Base-by-base conservation (phyloP, 2,113 vertebrate species). In the Calyptommatus sinebrachiatus region DNA sequence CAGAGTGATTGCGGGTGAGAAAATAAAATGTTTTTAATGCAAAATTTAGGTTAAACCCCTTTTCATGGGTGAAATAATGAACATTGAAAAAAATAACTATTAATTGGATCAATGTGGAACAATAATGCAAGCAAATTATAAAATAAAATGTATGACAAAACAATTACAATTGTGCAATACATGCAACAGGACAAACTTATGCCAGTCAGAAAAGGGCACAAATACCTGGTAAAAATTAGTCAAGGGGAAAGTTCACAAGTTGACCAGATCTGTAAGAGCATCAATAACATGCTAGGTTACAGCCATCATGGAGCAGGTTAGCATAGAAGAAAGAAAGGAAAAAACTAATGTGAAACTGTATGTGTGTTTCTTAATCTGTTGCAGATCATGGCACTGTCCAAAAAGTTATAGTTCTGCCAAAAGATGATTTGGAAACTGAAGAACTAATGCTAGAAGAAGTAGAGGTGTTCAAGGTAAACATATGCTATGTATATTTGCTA, bases 401-500 rank as follows among this genome's bases (percentile, higher is more conserved):
- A 94, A 99, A 99, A 89, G 98, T 99, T 78, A 99, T 99, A 0
- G 98, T 99, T 63, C 92, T 99, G 46, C 98, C 98, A 26, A 96
- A 97, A 92, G 98, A 99, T 12, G 98, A 99, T 92, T 91, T 97
- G 90, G 97, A 98, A 86, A 97, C 97, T 0, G 98, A 99, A 88
- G 98, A 99, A 86, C 95, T 99, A 78, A 97, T 99, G 86, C 91
- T 99, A 71, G 98, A 99, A 89, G 98, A 99, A 77, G 98, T 99
- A 1, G 98, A 99, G 73, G 98, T 99, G 85, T 99, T 99, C 82
- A 99, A 97, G 96, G 98, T 99, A 76, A 87, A 20, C 16, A n/a
- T 31, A 14, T 11, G 46, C 29, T 28, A 48, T 20, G 67, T 26
- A 61, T 28, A 67, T 66, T 8, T 69, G 28, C 22, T 57, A 1